These are phyloP conservation scores for Ptilodon capucinus DNA, from an alignment of 2,888 invertebrate genomes.

Conservation along the genomic window DNA sequence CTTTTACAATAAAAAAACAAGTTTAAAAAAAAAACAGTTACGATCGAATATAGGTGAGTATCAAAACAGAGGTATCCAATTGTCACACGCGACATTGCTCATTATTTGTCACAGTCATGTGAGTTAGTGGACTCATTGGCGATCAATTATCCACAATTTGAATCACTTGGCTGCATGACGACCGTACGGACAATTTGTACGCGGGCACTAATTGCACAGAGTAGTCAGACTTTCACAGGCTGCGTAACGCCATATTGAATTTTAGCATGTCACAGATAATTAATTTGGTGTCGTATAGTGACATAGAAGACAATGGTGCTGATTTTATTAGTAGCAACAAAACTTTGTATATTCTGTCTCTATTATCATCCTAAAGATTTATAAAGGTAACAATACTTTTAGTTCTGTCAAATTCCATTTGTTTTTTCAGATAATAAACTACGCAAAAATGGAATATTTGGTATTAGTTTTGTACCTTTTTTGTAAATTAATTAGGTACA, in stretches of 20 bases:
- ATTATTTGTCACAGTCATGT: conserved; percentile 58
- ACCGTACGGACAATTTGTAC: conserved; percentile 56
- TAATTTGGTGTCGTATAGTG: conserved; percentile 41
- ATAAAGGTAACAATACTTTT: too few species aligned
- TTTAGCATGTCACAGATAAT: conserved; percentile 55
- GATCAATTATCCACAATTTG: conserved; percentile 76
- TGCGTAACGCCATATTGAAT: conserved; percentile 16
- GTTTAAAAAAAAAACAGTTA: too few species aligned
- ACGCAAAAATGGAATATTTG: too few species aligned
- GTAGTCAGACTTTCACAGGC: conserved; percentile 56
- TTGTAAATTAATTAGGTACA: too few species aligned
- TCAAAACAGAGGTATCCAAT: conserved; percentile 32
- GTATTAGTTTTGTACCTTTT: too few species aligned
- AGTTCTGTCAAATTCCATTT: too few species aligned
- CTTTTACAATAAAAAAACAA: too few species aligned
- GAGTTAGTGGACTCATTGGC: conserved; percentile 60
- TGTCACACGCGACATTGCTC: conserved; percentile 36
- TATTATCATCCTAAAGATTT: too few species aligned
- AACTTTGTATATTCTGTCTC: too few species aligned
- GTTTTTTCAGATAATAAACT: too few species aligned
- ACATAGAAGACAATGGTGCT: conserved; percentile 25
- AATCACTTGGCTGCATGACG: conserved; percentile 65
- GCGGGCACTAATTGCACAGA: conserved; percentile 68
- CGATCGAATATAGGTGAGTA: conserved; percentile 10
- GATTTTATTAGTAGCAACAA: too few species aligned